These are phyloP conservation scores for Patagioenas fasciata DNA, from an alignment of 2,113 vertebrate genomes.

Conservation along the genomic window DNA sequence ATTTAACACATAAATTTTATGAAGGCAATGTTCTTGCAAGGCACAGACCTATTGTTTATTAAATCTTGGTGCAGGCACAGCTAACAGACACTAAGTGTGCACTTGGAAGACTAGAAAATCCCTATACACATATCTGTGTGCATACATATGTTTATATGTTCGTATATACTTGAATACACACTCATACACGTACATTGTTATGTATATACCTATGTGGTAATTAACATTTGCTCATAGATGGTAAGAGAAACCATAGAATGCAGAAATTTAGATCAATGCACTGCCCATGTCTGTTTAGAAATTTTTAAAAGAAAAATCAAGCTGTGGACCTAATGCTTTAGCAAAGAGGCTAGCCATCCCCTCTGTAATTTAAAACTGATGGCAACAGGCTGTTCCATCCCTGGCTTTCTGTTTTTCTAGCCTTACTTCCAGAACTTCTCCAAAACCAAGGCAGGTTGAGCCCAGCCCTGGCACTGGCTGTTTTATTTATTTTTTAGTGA, in stretches of 20 bases:
- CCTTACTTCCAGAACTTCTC: background rate
- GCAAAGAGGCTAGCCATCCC: background rate
- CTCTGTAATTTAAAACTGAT: background rate
- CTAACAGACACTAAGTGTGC: background rate
- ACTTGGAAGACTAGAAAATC: background rate
- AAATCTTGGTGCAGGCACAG: background rate
- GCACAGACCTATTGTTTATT: background rate
- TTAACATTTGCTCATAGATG: background rate
- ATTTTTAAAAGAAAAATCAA: background rate
- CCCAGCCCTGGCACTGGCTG: background rate
- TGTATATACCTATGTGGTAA: background rate
- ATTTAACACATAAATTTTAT: background rate
- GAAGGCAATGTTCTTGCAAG: background rate
- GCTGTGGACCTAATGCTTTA: background rate
- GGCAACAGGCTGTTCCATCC: background rate
- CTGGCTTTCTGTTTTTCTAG: background rate
- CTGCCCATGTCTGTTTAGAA: background rate
- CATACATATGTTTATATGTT: rapidly evolving
- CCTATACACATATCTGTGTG: background rate
- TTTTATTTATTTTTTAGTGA: background rate
- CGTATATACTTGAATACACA: background rate
- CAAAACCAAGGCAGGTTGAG: background rate
- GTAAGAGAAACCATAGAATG: background rate
- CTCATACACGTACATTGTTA: background rate
- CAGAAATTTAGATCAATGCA: background rate